Evolutionary conservation across 2,888 invertebrate species (phyloP).

Genomic region (Volucella bombylans): DNA sequence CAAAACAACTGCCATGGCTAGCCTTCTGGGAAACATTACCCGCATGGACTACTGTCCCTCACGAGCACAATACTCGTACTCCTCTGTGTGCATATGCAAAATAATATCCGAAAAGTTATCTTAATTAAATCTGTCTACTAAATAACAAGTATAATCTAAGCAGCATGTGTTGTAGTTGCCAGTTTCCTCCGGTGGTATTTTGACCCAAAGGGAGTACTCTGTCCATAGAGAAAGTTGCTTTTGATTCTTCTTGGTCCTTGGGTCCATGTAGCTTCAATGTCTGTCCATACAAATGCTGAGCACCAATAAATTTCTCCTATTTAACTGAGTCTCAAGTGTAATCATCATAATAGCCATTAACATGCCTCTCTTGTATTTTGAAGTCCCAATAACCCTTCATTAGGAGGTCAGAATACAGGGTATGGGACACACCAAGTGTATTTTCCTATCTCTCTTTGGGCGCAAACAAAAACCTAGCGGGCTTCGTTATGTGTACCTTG

Average conservation of each 20-base stretch:
- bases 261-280: conserved; percentile 5
- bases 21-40: neutral
- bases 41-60: neutral
- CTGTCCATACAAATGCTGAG: conserved; percentile 29
- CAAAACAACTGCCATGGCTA: neutral
- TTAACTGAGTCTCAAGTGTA: conserved; percentile 69
- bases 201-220: conserved; percentile 12
- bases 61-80: neutral
- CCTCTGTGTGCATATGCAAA: conserved; percentile 51
- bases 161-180: conserved; percentile 32
- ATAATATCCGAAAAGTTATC: conserved; percentile 70
- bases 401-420: conserved; percentile 49
- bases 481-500: conserved; percentile 1
- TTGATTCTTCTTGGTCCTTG: conserved; percentile 20
- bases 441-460: conserved; percentile 16
- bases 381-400: conserved; percentile 63
- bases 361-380: conserved; percentile 62
- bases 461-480: conserved; percentile 26
- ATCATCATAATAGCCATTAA: conserved; percentile 71
- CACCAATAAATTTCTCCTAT: conserved; percentile 65
- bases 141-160: conserved; percentile 56
- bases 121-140: conserved; percentile 70
- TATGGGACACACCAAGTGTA: neutral
- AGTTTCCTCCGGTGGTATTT: conserved; percentile 32
- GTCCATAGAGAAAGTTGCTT: neutral